Base-by-base conservation (phyloP, 2,888 invertebrate species). In the Drosophila subquinaria region DNA sequence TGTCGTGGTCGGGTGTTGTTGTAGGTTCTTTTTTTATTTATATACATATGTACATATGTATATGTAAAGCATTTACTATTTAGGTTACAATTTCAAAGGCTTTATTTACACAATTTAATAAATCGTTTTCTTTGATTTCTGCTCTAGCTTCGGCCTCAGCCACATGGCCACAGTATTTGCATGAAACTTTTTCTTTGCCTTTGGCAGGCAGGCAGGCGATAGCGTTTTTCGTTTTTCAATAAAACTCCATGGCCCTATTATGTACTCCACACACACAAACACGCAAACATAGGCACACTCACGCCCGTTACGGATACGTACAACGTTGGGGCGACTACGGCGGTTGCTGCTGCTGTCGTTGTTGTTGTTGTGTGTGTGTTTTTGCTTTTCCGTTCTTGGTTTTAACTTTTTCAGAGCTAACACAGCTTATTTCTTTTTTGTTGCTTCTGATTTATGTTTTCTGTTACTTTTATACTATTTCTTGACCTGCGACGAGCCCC, bases 231-330 rank as follows among this genome's bases (percentile, higher is more conserved):
- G 74, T 77, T 86, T 83, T 88, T 83, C 84, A 86, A 85, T 81
- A 88, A 88, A 88, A 85, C 88, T 88, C 73, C 89, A 81, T 86
- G 88, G 87, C 87, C 90, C 83, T 90, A 82, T 90, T 90, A 84
- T 87, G 78, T 82, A 81, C 87, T 87, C 84, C 78, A 79, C 76
- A 65, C 43, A 57, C 63, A 63, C 48, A 50, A 56, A 60, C 48
- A 65, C 65, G 43, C 52, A 69, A 55, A 51, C 69, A 23, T 23
- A 23, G 23, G 0, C 78, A 74, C 73, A 74, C 73, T 69, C 69
- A 81, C 85, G 59, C 66, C 68, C 76, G 73, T 72, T 81, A 66
- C 64, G 64, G 53, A 81, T 84, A 78, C 81, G 79, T 79, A 78
- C 75, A 77, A 77, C 61, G 57, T 66, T 47, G 23, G 20, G 65